phyloP scores from a whole-genome alignment of 2,888 invertebrate species.

The Ornithoptera alexandrae region DNA sequence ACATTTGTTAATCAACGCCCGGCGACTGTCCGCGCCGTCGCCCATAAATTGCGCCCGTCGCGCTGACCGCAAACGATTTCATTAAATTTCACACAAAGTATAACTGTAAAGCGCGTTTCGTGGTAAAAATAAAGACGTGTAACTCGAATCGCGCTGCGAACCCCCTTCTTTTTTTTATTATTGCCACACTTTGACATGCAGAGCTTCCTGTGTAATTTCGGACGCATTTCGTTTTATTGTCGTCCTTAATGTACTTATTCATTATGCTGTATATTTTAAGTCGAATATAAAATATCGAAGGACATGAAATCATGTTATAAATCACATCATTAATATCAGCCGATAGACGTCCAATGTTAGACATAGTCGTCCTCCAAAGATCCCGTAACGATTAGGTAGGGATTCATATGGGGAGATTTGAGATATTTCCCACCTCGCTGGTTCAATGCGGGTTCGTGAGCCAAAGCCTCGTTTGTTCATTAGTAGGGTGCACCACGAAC shows the following conservation, averaged over 20 bases:
- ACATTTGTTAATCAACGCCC: conserved; percentile 26
- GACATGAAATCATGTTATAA: too few species aligned
- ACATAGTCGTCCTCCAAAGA: too few species aligned
- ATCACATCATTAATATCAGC: too few species aligned
- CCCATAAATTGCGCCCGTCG: conserved; percentile 33
- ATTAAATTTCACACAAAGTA: conserved; percentile 47
- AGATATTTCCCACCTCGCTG: too few species aligned
- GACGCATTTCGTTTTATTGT: conserved; percentile 15
- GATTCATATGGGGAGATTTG: too few species aligned
- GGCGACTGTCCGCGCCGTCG: conserved; percentile 33
- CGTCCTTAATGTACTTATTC: conserved; percentile 26
- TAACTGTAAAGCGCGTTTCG: conserved; percentile 45
- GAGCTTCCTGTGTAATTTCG: conserved; percentile 26
- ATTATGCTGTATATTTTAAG: conserved; percentile 10
- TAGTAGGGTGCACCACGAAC: too few species aligned
- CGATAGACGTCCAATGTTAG: too few species aligned
- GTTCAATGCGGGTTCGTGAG: too few species aligned
- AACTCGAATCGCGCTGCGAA: conserved; percentile 31
- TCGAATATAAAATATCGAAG: not conserved
- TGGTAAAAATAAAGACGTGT: conserved; percentile 58
- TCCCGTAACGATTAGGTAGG: too few species aligned
- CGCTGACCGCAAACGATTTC: conserved; percentile 45
- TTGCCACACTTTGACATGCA: conserved; percentile 14
- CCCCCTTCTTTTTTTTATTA: conserved; percentile 18
- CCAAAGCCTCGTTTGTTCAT: too few species aligned